Evolutionary conservation across 2,113 vertebrate species (phyloP), one percentile per base, ranked within the genome.

Genomic region (Pandion haliaetus): DNA sequence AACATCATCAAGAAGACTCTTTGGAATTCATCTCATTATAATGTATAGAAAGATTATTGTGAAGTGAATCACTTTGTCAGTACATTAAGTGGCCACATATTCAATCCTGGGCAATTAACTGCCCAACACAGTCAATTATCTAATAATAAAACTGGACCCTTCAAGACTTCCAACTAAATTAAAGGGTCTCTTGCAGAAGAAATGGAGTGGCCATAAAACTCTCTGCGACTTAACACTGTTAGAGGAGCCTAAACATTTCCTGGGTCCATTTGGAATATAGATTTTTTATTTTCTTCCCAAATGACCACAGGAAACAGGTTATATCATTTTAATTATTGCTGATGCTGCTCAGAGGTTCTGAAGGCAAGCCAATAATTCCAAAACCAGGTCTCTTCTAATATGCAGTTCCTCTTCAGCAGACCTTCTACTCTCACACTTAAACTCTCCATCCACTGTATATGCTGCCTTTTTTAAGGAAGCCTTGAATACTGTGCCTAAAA

Each of bases 311-410:
- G 91, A 97, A 97, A 95, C 96, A 92, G 90, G 93, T 97, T 97
- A 92, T 97, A 98, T 96, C 72, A 96, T 97, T 97, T 97, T 97
- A 97, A 98, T 97, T 98, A 97, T 94, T 97, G 96, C 95, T 97
- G 94, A 95, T 96, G 94, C 79, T 97, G 87, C 92, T 94, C 86
- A 88, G 83, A 73, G 90, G 94, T 94, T 93, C 83, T 62, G 90
- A 97, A 90, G 93, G 44, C 58, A 94, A 94, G 94, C 88, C 96
- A 95, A 65, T 95, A 93, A 97, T 90, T 95, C 65, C 3, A 15
- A 94, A 97, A 88, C 21, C 90, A 91, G 74, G 81, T 54, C 50
- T 65, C 61, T 66, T 71, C 72, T 59, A 74, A 78, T 29, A 92
- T 4, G 26, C 26, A 69, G 66, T 17, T 86, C 67, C 66, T 83